Evolutionary conservation across 1,140 invertebrate species (phyloP), one percentile per base, ranked within the genome.

Genomic region (Lepidurus packardi): DNA sequence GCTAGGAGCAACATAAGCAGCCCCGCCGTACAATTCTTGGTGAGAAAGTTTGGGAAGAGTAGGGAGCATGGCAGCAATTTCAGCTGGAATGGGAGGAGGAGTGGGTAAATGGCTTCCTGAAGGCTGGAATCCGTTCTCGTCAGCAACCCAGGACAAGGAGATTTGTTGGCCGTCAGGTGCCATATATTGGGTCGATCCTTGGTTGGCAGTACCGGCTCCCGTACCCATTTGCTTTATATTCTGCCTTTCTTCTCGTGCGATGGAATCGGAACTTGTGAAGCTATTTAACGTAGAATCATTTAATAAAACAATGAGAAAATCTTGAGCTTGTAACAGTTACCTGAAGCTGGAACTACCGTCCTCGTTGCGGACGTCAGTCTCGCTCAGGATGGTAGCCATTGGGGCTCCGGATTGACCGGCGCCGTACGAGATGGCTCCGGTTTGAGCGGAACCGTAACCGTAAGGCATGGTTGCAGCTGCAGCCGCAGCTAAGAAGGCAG

Each of bases 191-290:
- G 43, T 53, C 16, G 45, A 65, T 81, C 82, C 87, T 85, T 83
- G 87, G 77, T 73, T 43, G 77, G 43, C 45, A 73, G n/a, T 73
- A n/a, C n/a, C 77, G 53, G 73, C 21, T n/a, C 25, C 65, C 4
- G 76, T 11, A 9, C 43, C 76, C 8, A 41, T 65, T 21, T 78
- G 88, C 84, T 91, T 94, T 77, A 94, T 85, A 86, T 89, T 93
- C 78, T 93, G 93, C 80, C 90, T 89, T 85, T 95, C 93, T 85
- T 81, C 85, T 86, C 86, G 91, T 2, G 25, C 25, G 25, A 25
- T 25, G 25, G 25, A 25, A 25, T 25, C 25, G 25, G 25, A 25
- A 8, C 47, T 65, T 65, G 7, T n/a, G 47, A 11, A 65, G 10
- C 47, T 65, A n/a, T 13, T 6, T 25, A 25, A 1, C 25, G 25